phyloP scores from a whole-genome alignment of 2,888 invertebrate genomes.

The Idaea biselata region DNA sequence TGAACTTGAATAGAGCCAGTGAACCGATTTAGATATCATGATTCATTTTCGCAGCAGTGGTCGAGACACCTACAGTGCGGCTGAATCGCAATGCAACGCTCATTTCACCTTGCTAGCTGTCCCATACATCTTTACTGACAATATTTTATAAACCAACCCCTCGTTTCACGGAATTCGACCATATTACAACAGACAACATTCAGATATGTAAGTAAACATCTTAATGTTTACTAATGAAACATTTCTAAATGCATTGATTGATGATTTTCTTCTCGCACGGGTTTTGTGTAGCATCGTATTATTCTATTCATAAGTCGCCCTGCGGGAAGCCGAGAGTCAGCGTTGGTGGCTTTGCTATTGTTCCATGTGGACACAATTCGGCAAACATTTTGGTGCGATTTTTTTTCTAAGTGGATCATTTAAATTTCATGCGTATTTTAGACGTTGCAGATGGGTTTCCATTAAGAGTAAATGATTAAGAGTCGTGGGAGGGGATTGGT shows the following conservation, averaged over 20 bases:
- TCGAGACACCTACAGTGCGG: constrained; percentile 61
- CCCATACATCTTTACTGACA: constrained; percentile 54
- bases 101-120: constrained; percentile 54
- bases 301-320: constrained; percentile 74
- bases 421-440: constrained; percentile 76
- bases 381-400: constrained; percentile 62
- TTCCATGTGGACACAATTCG: constrained; percentile 60
- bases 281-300: constrained; percentile 70
- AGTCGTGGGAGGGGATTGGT: constrained; percentile 36
- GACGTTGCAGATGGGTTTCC: constrained; percentile 64
- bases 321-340: constrained; percentile 64
- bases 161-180: constrained; percentile 70
- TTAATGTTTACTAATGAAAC: constrained; percentile 81
- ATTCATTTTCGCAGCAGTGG: constrained; percentile 57
- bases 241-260: constrained; percentile 77
- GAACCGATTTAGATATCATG: constrained; percentile 45
- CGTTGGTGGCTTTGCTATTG: constrained; percentile 76
- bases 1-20: constrained; percentile 35
- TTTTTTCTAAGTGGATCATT: constrained; percentile 66
- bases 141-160: constrained; percentile 59
- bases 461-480: constrained; percentile 76
- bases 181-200: constrained; percentile 66
- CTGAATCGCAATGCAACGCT: constrained; percentile 41
- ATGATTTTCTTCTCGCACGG: constrained; percentile 64
- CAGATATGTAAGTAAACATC: constrained; percentile 79